Conservation (phyloP, 2,797 vertebrate species). For the Heterohyrax brucei region DNA sequence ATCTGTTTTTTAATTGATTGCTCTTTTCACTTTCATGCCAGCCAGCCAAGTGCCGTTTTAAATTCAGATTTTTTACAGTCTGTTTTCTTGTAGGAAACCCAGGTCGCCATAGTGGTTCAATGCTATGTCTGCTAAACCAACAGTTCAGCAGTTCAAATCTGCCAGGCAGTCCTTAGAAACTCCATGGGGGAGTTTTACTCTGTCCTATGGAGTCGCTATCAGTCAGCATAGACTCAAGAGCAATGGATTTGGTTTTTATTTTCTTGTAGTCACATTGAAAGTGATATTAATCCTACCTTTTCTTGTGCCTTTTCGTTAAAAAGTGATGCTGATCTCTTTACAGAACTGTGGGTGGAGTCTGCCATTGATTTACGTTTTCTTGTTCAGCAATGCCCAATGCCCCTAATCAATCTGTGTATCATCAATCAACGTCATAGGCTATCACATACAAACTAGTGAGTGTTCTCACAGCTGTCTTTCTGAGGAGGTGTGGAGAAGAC, state of each 20-base stretch:
- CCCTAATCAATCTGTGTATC: constrained; percentile 25
- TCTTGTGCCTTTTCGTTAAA: constrained; percentile 47
- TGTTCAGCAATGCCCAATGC: background rate
- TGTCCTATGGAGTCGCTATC: too few relatives aligned
- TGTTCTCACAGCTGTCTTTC: constrained; percentile 70
- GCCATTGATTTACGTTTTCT: constrained; percentile 67
- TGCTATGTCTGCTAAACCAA: too few relatives aligned
- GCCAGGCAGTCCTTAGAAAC: too few relatives aligned
- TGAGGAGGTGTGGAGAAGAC: constrained; percentile 73
- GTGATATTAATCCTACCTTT: background rate
- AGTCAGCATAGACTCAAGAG: too few relatives aligned
- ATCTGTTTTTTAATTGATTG: constrained; percentile 28
- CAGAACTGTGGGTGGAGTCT: constrained; percentile 7
- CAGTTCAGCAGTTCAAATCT: too few relatives aligned
- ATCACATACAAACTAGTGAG: background rate
- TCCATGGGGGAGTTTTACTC: too few relatives aligned
- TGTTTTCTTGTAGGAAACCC: background rate
- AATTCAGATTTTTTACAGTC: constrained; percentile 22
- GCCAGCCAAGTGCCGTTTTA: background rate
- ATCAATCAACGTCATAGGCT: constrained; percentile 49
- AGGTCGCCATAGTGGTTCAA: too few relatives aligned
- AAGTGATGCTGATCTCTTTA: background rate
- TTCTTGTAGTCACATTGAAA: background rate
- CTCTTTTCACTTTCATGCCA: constrained; percentile 26
- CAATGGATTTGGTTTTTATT: background rate